Percentiles rank a stretch among this genome's conserved stretches.
phyloP scores from a whole-genome alignment of 2,113 vertebrate genomes.

The Menura novaehollandiae region DNA sequence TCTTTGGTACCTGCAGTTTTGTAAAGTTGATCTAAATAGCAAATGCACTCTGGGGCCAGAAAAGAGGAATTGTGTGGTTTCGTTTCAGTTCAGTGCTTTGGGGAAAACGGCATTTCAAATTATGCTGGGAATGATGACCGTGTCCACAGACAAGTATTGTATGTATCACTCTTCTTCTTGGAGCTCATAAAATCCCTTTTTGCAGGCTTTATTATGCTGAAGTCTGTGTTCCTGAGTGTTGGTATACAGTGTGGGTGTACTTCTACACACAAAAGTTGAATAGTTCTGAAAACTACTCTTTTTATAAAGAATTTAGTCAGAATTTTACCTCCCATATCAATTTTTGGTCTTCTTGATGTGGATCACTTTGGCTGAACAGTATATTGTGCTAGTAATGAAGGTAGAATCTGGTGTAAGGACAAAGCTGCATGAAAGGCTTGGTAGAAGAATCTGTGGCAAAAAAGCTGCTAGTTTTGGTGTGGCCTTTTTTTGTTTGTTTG shows the following conservation, averaged over 20 bases:
- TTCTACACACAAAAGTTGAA: not conserved
- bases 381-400: not conserved
- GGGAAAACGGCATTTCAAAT: not conserved
- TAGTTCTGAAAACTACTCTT: not conserved
- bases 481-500: not conserved
- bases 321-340: not conserved
- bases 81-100: not conserved
- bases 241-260: not conserved
- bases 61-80: not conserved
- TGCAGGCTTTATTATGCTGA: not conserved
- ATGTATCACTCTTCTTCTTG: not conserved
- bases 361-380: not conserved
- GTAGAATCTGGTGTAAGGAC: not conserved
- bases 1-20: not conserved
- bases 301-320: not conserved
- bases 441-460: not conserved
- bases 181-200: not conserved
- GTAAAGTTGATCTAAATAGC: not conserved
- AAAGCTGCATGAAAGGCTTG: not conserved
- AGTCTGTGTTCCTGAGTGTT: not conserved
- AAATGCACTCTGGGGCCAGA: not conserved
- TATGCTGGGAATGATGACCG: accelerated
- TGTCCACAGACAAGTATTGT: not conserved
- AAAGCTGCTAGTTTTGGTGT: not conserved
- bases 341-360: not conserved